Conservation (phyloP, 2,113 vertebrate genomes). For the Sula dactylatra region DNA sequence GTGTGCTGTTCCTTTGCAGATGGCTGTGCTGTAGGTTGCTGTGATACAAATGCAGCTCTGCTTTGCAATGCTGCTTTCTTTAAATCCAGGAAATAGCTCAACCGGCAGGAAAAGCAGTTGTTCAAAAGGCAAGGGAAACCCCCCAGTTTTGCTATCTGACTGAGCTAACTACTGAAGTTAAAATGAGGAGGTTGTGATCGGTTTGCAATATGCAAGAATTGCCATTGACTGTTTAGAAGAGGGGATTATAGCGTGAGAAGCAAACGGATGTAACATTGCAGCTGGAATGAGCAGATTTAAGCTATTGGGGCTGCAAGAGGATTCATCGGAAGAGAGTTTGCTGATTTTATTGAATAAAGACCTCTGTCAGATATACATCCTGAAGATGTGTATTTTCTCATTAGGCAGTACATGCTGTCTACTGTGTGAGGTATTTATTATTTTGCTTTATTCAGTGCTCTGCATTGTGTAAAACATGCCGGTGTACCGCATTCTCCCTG, state of each 20-base stretch:
- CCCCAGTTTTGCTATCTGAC: background rate
- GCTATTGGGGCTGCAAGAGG: background rate
- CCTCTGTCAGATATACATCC: background rate
- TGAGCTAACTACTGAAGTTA: background rate
- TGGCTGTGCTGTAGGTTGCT: background rate
- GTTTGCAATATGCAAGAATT: background rate
- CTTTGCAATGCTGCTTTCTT: background rate
- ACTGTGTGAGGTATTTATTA: background rate
- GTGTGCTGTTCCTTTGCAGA: background rate
- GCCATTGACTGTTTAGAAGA: background rate
- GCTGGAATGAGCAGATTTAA: background rate
- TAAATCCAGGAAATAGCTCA: background rate
- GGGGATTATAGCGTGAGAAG: background rate
- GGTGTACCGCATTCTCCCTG: background rate
- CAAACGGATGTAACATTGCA: background rate
- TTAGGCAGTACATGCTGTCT: background rate
- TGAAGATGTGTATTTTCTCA: background rate
- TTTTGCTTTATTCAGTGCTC: background rate
- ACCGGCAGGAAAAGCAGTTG: accelerated
- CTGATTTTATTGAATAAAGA: background rate
- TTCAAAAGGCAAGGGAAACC: background rate
- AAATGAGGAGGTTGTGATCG: background rate
- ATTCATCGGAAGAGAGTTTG: background rate
- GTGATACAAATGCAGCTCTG: background rate
- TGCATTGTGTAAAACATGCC: background rate